Conservation (phyloP, 2,888 invertebrate genomes). For the Euclidia mi region DNA sequence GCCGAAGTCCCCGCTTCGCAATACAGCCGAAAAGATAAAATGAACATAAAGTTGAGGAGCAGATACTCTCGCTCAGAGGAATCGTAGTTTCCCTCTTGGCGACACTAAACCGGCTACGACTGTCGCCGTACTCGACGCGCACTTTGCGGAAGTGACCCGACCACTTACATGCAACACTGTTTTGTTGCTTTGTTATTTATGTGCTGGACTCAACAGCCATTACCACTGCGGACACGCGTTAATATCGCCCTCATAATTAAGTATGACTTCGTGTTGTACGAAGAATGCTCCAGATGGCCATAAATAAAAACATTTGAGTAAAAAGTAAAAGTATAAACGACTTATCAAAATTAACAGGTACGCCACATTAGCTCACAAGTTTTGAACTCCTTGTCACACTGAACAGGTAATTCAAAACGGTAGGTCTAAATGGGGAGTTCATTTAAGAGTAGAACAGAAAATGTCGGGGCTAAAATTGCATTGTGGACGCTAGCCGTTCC, state of each 20-base stretch:
- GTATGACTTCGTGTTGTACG: too few species aligned
- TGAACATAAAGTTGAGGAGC: conserved; percentile 89
- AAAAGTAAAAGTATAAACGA: background rate
- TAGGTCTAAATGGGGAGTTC: conserved; percentile 33
- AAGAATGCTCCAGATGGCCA: background rate
- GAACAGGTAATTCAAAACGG: conserved; percentile 30
- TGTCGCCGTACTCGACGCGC: conserved; percentile 63
- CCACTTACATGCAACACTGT: conserved; percentile 17
- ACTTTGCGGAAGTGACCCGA: conserved; percentile 70
- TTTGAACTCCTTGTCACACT: background rate
- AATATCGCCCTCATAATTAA: too few species aligned
- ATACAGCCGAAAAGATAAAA: conserved; percentile 89
- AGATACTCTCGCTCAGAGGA: conserved; percentile 87
- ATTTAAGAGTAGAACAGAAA: conserved; percentile 60
- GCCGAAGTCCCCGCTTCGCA: conserved; percentile 84
- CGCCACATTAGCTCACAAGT: background rate
- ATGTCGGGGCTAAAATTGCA: conserved; percentile 80
- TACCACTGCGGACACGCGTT: too few species aligned
- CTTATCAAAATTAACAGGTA: too few species aligned
- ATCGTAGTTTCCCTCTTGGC: conserved; percentile 87
- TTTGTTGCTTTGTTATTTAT: conserved; percentile 3
- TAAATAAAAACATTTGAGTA: too few species aligned
- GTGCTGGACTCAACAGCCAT: background rate
- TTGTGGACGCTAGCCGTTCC: conserved; percentile 69
- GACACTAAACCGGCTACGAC: conserved; percentile 81